Conservation (phyloP, 2,888 invertebrate genomes). For the Hermaeophaga mercurialis region DNA sequence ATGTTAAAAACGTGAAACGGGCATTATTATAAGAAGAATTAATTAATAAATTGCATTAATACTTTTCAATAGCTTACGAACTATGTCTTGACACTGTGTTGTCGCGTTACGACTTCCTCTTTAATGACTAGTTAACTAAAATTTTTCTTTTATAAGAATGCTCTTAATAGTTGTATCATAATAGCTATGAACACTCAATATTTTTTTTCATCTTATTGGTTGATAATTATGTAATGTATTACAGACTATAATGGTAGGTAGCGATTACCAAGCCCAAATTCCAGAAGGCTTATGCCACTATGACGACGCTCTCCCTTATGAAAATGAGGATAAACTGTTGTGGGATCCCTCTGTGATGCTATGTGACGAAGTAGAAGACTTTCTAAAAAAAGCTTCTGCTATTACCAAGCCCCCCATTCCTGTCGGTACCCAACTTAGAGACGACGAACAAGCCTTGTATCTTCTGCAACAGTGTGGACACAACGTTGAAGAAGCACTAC, state of each 20-base stretch:
- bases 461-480: constrained; percentile 92
- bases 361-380: constrained; percentile 78
- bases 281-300: constrained; percentile 91
- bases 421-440: constrained; percentile 77
- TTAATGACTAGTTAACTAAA: too few relatives aligned
- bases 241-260: constrained; percentile 91
- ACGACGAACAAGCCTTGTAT: constrained; percentile 89
- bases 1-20: too few relatives aligned
- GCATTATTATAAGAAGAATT: too few relatives aligned
- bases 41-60: too few relatives aligned
- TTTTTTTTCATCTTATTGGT: too few relatives aligned
- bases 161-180: too few relatives aligned
- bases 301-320: constrained; percentile 92
- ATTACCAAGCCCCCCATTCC: constrained; percentile 64
- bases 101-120: too few relatives aligned
- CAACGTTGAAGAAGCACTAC: constrained; percentile 90
- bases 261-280: constrained; percentile 91
- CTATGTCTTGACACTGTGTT: too few relatives aligned
- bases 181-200: too few relatives aligned
- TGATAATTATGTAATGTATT: too few relatives aligned
- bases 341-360: constrained; percentile 87
- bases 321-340: constrained; percentile 92
- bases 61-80: too few relatives aligned
- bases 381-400: constrained; percentile 66
- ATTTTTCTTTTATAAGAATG: too few relatives aligned